Evolutionary conservation across 2,113 vertebrate species (phyloP), one percentile per base, ranked within the genome.

Genomic region (Rana temporaria): DNA sequence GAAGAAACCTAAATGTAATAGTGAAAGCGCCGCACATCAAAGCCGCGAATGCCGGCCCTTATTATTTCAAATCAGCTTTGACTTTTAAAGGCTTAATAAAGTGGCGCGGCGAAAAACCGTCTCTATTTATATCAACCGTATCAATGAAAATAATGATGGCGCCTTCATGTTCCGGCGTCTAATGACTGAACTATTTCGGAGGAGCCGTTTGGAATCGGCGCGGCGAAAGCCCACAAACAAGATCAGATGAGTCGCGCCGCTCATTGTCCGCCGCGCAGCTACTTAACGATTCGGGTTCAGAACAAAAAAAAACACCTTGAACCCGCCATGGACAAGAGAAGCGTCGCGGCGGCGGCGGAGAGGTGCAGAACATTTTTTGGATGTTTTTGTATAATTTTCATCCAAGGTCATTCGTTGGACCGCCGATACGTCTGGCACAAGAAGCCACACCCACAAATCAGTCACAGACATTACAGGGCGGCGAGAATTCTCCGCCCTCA

Each of bases 31-130:
- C 87, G 89, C 88, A 89, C 86, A 86, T 92, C 88, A 93, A 92
- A 92, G 89, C 74, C 48, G 84, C 73, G 75, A 82, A 87, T 90
- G 78, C 89, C 89, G 92, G 85, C 90, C 85, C 89, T 87, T 90
- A 90, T 87, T 90, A 91, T 93, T 92, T 90, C 88, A 91, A 90
- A 88, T 88, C 82, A 86, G 85, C 85, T 88, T 90, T 91, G 87
- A 88, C 86, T 90, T 92, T 90, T 81, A 87, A 86, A 89, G 81
- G 88, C 77, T 90, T 85, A 91, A 85, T 87, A 84, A 91, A 91
- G 85, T 73, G 87, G 78, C 86, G 68, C 84, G 85, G 86, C 80
- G n/a, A n/a, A 30, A 86, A 67, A 88, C 86, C 85, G 85, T 89
- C 87, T 89, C 89, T 88, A 90, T 90, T 89, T 85, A 87, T 86